Conservation (phyloP, 2,113 vertebrate species). For the Pycnonotus jocosus region DNA sequence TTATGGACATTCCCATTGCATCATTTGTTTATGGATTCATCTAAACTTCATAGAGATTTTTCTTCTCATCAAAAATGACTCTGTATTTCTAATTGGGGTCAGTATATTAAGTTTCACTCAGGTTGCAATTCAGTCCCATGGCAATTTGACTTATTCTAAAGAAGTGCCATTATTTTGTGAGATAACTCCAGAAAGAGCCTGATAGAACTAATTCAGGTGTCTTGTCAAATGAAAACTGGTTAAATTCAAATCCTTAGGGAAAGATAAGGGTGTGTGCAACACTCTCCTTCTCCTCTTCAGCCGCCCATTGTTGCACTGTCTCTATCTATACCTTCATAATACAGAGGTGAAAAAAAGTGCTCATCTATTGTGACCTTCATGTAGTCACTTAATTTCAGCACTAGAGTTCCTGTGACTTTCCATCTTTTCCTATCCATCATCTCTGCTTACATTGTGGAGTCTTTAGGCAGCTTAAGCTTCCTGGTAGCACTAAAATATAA, state of each 20-base stretch:
- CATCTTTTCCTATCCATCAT: neutral
- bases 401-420: neutral
- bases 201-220: neutral
- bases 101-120: neutral
- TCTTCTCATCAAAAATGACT: neutral
- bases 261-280: neutral
- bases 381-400: neutral
- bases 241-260: neutral
- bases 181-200: neutral
- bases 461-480: neutral
- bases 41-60: neutral
- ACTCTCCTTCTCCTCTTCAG: neutral
- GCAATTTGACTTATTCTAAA: neutral
- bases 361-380: neutral
- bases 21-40: neutral
- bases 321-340: neutral
- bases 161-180: neutral
- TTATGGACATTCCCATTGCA: neutral
- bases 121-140: neutral
- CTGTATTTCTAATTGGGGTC: neutral
- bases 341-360: neutral
- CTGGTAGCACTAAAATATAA: neutral
- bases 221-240: neutral
- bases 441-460: neutral
- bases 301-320: neutral